Conservation (phyloP, 37 sponge, comb jelly and placozoan genomes). For the Oscarella lobularis region DNA sequence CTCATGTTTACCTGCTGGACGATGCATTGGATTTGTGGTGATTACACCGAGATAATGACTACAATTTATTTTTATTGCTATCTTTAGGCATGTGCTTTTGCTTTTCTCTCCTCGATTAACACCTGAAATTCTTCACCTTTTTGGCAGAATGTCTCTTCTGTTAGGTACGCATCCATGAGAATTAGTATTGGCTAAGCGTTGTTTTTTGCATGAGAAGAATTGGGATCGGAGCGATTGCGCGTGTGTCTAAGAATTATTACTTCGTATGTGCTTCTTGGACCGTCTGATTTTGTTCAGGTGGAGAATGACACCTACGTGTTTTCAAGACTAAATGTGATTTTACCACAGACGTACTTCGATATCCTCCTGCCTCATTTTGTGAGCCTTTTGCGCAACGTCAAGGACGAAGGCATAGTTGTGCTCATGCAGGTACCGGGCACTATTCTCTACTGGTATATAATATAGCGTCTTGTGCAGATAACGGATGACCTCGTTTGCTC, state of each 20-base stretch:
- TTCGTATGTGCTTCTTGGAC: background rate
- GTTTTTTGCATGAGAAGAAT: slow-evolving; percentile 4
- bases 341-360: background rate
- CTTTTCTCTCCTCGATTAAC: background rate
- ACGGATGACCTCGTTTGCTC: background rate
- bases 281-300: background rate
- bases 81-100: background rate
- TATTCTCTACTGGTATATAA: background rate
- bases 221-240: background rate
- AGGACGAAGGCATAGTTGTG: background rate
- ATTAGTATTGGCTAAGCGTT: background rate
- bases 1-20: slow-evolving; percentile 5
- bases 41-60: background rate
- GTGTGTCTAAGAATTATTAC: background rate
- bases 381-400: background rate
- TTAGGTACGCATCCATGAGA: background rate
- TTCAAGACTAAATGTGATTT: background rate
- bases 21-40: slow-evolving; percentile 2
- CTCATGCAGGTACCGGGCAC: background rate
- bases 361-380: background rate
- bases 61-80: background rate
- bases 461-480: no score
- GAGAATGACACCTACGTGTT: background rate
- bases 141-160: background rate
- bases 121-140: background rate